Percentiles rank a stretch among this genome's conserved stretches.
phyloP scores from a whole-genome alignment of 92 coral and sea anemone genomes.

The Porites rus region DNA sequence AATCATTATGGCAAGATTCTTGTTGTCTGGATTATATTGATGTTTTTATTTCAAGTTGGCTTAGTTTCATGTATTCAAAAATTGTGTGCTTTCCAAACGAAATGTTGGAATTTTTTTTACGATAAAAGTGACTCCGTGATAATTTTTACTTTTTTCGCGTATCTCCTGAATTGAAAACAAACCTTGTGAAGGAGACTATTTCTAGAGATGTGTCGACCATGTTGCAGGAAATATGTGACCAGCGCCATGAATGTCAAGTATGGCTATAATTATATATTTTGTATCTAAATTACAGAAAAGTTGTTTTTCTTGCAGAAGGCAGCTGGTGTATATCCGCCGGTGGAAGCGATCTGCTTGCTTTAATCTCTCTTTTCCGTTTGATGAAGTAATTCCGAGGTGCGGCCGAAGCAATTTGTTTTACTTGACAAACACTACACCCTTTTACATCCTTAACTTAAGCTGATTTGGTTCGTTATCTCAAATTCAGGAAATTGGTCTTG shows the following conservation, averaged over 20 bases:
- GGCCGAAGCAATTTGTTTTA: conserved; percentile 18
- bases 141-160: too few relatives aligned
- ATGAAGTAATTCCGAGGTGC: conserved; percentile 26
- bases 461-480: neutral
- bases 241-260: neutral
- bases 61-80: neutral
- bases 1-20: too few relatives aligned
- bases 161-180: too few relatives aligned
- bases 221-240: too few relatives aligned
- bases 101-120: neutral
- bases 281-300: neutral
- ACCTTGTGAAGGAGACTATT: too few relatives aligned
- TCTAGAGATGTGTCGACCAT: too few relatives aligned
- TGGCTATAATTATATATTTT: neutral
- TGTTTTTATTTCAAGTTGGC: neutral
- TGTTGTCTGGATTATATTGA: neutral
- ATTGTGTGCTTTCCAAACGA: neutral
- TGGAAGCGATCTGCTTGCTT: neutral
- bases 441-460: neutral
- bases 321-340: conserved; percentile 5
- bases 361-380: conserved; percentile 6
- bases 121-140: too few relatives aligned
- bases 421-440: neutral
- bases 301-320: neutral
- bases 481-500: conserved; percentile 9